These are phyloP conservation scores for Puntigrus tetrazona DNA, from an alignment of 2,113 vertebrate species.

Conservation along the genomic window DNA sequence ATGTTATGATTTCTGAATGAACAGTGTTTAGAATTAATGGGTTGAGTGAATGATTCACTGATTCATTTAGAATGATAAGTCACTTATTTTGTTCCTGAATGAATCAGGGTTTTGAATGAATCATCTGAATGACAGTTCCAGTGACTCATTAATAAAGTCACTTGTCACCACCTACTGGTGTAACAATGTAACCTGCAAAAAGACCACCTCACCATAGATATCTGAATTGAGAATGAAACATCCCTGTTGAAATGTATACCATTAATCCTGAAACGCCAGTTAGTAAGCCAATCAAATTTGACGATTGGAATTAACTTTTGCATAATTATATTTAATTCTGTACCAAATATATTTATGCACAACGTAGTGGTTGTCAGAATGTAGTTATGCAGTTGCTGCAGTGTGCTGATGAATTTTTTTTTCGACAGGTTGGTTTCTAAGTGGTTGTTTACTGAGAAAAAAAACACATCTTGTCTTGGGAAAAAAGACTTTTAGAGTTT, in stretches of 20 bases:
- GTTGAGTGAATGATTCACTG: neutral
- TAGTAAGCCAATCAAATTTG: neutral
- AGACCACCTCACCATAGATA: neutral
- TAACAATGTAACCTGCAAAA: neutral
- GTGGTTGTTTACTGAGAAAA: neutral
- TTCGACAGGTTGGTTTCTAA: neutral
- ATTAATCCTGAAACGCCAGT: neutral
- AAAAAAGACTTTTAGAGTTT: neutral
- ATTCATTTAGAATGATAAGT: neutral
- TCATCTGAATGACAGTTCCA: neutral
- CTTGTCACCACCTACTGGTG: neutral
- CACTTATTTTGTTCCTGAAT: neutral
- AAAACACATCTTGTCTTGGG: neutral
- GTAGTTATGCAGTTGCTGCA: neutral
- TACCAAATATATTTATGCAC: neutral
- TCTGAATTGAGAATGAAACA: neutral
- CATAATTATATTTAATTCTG: neutral
- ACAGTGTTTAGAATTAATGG: neutral
- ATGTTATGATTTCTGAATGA: too few species aligned
- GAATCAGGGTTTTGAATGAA: neutral
- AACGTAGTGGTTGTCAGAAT: neutral
- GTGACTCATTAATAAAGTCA: neutral
- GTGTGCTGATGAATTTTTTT: too few species aligned
- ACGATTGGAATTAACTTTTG: neutral
- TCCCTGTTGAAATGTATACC: neutral